Conservation (phyloP, 2,113 vertebrate species). For the Recurvirostra avosetta region DNA sequence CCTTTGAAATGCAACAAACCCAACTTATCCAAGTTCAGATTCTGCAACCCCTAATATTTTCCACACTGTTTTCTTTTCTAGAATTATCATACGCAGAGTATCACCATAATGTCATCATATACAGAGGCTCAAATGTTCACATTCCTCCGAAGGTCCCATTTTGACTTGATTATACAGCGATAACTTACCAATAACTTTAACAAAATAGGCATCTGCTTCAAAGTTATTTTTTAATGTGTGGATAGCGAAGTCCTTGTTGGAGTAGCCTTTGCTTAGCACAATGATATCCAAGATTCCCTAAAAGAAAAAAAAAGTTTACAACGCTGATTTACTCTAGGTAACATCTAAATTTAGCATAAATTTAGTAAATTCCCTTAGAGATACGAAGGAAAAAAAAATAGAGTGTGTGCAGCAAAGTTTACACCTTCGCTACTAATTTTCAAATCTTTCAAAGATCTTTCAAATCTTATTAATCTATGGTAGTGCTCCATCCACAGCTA, state of each 20-base stretch:
- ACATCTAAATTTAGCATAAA: background rate
- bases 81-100: background rate
- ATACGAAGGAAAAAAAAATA: background rate
- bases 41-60: background rate
- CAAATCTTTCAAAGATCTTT: background rate
- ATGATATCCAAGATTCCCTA: constrained; percentile 96
- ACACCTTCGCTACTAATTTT: background rate
- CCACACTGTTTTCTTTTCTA: background rate
- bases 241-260: constrained; percentile 79
- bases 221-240: constrained; percentile 96
- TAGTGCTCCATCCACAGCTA: background rate
- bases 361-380: background rate
- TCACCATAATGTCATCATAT: background rate
- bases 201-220: constrained; percentile 96
- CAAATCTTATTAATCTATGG: background rate
- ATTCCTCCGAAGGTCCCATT: background rate
- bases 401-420: background rate
- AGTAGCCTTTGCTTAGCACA: constrained; percentile 80
- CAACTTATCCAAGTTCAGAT: too few relatives aligned
- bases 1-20: too few relatives aligned
- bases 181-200: constrained; percentile 98
- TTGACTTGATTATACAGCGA: background rate
- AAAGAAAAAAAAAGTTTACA: background rate
- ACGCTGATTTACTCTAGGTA: background rate
- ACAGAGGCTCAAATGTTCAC: background rate